Evolutionary conservation across 2,888 invertebrate genomes (phyloP), one percentile per base, ranked within the genome.

Genomic region (Pseudoips prasinana): DNA sequence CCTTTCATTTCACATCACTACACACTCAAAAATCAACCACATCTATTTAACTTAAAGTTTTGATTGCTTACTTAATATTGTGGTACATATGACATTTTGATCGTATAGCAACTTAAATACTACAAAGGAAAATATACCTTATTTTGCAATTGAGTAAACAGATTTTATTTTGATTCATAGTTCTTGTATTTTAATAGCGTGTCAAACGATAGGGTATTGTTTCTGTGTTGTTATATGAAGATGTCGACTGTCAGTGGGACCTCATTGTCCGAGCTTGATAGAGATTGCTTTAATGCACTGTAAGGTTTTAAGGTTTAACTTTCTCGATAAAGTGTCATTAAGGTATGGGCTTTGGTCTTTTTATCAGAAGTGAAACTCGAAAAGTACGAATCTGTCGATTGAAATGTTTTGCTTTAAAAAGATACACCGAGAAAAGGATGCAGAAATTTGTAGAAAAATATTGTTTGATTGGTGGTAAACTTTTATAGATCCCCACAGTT

Each of bases 211-310:
- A 77, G 72, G 72, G 70, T 58, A 78, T 85, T 85, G 85, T 87
- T 85, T 85, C 78, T 82, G 71, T 76, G 68, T 66, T 61, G 55
- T 59, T 57, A 67, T 73, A 87, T 87, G 74, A 84, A 87, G 88
- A 86, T 83, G 68, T 86, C 70, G 74, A 58, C 74, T 81, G 85
- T 82, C 81, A 76, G 53, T 44, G 59, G 43, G n/a, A 57, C 64
- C 61, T 72, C 72, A 72, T 74, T 77, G 76, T 76, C 64, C 64
- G 40, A 44, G 46, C 43, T 48, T 56, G 82, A 81, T 82, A 79
- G 73, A 59, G 67, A 58, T 63, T 61, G 59, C 53, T 61, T 71
- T 77, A 76, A 76, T 77, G 73, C 68, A 59, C 44, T 42, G 44
- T 50, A 44, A 41, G 57, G 50, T 63, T 57, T 48, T 14, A 14